A percentile compares a stretch with the other conserved stretches of the same genome.
Conservation (phyloP, 2,888 invertebrate species). For the Pterostichus niger region DNA sequence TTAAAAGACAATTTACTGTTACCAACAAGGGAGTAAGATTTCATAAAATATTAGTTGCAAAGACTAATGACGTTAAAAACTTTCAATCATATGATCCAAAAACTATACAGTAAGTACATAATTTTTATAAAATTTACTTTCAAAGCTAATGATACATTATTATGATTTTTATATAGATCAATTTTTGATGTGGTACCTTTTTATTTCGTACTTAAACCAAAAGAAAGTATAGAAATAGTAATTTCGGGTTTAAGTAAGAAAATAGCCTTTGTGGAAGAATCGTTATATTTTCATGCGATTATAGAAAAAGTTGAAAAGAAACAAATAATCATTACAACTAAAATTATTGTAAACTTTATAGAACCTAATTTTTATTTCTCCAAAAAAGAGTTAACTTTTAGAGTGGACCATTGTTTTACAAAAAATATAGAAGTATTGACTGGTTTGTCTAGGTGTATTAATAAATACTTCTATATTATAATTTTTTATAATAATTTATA, state of each 20-base stretch:
- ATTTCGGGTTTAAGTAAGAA: constrained; percentile 76
- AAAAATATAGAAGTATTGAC: constrained; percentile 61
- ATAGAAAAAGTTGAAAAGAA: constrained; percentile 80
- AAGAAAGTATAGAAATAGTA: constrained; percentile 76
- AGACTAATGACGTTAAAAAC: constrained; percentile 70
- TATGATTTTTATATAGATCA: not conserved
- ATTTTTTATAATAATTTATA: constrained; percentile 72
- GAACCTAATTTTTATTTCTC: constrained; percentile 80
- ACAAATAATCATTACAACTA: constrained; percentile 78
- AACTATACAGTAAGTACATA: not conserved
- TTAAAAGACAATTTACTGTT: constrained; percentile 77
- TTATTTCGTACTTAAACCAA: constrained; percentile 77
- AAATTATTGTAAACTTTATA: constrained; percentile 80
- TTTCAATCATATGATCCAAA: constrained; percentile 69
- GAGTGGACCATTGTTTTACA: constrained; percentile 77
- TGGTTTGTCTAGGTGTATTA: constrained; percentile 18
- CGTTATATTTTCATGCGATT: constrained; percentile 81
- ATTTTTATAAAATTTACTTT: not conserved
- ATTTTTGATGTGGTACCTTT: constrained; percentile 65
- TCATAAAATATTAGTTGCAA: constrained; percentile 79
- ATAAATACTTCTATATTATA: not conserved
- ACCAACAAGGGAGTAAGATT: constrained; percentile 80
- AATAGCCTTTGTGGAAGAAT: constrained; percentile 78
- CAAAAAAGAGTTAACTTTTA: constrained; percentile 78
- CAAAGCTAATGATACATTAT: too few species aligned